Conservation (phyloP, 2,888 invertebrate species). For the Plebejus melissa region DNA sequence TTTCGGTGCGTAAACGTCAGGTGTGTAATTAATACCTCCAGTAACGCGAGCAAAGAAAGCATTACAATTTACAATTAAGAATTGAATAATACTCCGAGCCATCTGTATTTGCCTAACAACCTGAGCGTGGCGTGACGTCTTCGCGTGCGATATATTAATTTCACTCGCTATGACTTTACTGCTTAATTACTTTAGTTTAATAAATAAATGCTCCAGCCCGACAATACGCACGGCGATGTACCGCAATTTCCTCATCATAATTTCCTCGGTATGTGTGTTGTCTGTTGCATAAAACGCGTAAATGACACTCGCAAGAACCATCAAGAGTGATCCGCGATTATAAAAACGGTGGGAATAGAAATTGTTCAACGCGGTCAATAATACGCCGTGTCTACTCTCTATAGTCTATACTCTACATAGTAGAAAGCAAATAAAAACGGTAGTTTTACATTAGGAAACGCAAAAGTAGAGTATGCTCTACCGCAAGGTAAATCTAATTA, state of each 20-base stretch:
- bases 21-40: slow-evolving; percentile 33
- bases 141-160: slow-evolving; percentile 62
- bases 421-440: slow-evolving; percentile 30
- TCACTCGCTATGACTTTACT: slow-evolving; percentile 48
- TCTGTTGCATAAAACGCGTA: slow-evolving; percentile 43
- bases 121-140: slow-evolving; percentile 60
- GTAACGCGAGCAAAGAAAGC: slow-evolving; percentile 55
- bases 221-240: slow-evolving; percentile 5
- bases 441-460: slow-evolving; percentile 12
- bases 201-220: neutral
- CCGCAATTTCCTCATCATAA: slow-evolving; percentile 27
- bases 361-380: slow-evolving; percentile 39
- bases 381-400: slow-evolving; percentile 26
- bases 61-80: slow-evolving; percentile 61
- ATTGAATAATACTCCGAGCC: slow-evolving; percentile 47
- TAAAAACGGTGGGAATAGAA: slow-evolving; percentile 62
- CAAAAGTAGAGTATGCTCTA: neutral
- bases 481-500: slow-evolving; percentile 21
- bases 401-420: neutral
- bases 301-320: slow-evolving; percentile 44
- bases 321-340: slow-evolving; percentile 40
- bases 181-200: slow-evolving; percentile 25
- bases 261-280: slow-evolving; percentile 40
- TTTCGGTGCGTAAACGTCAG: slow-evolving; percentile 34
- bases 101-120: slow-evolving; percentile 36